Evolutionary conservation across 2,797 vertebrate species (phyloP).

Genomic region (Tapirus indicus): DNA sequence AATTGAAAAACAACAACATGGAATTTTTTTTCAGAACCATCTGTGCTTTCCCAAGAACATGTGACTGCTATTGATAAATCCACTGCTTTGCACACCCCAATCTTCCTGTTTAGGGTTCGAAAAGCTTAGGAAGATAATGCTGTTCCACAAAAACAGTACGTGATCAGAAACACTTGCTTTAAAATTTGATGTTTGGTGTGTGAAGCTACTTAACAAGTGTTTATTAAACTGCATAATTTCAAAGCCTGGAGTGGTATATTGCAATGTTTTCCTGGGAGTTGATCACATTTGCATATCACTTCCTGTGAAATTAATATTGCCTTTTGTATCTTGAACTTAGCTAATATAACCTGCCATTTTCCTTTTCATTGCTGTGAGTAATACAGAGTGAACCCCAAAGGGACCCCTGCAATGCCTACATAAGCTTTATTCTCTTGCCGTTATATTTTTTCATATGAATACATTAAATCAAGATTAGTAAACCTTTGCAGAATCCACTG

Average conservation of each 20-base stretch:
- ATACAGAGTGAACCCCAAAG: conserved; percentile 85
- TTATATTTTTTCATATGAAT: conserved; percentile 76
- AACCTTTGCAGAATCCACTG: conserved; percentile 70
- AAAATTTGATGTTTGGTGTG: conserved; percentile 71
- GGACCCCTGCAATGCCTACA: conserved; percentile 73
- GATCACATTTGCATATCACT: conserved; percentile 87
- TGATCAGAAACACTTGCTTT: conserved; percentile 69
- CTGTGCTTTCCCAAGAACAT: conserved; percentile 58
- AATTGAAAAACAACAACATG: conserved; percentile 65
- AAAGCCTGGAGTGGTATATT: conserved; percentile 89
- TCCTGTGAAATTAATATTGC: conserved; percentile 86
- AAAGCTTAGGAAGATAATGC: conserved; percentile 43
- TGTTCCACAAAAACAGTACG: conserved; percentile 35
- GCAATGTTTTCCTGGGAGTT: conserved; percentile 87
- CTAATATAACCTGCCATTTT: conserved; percentile 86
- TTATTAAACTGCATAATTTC: conserved; percentile 91
- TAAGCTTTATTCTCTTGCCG: conserved; percentile 75
- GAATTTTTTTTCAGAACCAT: conserved; percentile 30
- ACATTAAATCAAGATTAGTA: conserved; percentile 84
- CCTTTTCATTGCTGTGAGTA: conserved; percentile 85
- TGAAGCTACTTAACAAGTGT: conserved; percentile 84
- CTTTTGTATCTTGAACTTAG: conserved; percentile 86
- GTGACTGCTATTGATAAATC: conserved; percentile 38
- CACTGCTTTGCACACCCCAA: background rate
- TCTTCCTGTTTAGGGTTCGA: conserved; percentile 29